Percentiles rank a stretch among this genome's conserved stretches.
Evolutionary conservation across 2,888 invertebrate species (phyloP).

Genomic region (Sinelater perroti): DNA sequence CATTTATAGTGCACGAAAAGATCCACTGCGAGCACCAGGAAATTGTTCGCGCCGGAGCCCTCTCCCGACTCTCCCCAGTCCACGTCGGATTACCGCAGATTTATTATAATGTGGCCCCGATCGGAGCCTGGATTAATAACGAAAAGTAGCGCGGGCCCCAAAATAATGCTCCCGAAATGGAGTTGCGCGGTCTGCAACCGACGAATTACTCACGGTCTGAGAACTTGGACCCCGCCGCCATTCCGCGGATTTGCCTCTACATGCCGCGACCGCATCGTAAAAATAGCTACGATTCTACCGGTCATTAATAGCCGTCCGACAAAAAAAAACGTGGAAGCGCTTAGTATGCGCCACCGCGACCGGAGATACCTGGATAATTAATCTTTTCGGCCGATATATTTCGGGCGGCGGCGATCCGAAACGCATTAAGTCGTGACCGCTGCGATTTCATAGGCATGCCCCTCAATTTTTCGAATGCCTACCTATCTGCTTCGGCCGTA

Average conservation of each 20-base stretch:
- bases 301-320: constrained; percentile 27
- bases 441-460: too few species aligned
- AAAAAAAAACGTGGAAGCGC: constrained; percentile 22
- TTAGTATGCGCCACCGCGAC: constrained; percentile 12
- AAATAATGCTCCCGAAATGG: constrained; percentile 5
- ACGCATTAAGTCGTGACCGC: background rate
- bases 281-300: constrained; percentile 36
- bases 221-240: constrained; percentile 25
- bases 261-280: constrained; percentile 36
- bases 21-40: background rate
- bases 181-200: constrained; percentile 12
- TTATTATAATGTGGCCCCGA: background rate
- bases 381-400: constrained; percentile 8
- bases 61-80: too few species aligned
- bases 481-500: too few species aligned
- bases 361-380: constrained; percentile 19
- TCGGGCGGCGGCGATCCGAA: constrained; percentile 1
- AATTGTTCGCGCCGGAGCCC: too few species aligned
- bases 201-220: constrained; percentile 36
- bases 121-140: background rate
- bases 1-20: constrained; percentile 2
- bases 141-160: background rate
- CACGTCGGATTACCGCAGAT: background rate
- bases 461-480: too few species aligned
- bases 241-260: constrained; percentile 29